These are phyloP conservation scores for Drosophila hydei DNA, from an alignment of 1,140 invertebrate genomes.

Conservation along the genomic window DNA sequence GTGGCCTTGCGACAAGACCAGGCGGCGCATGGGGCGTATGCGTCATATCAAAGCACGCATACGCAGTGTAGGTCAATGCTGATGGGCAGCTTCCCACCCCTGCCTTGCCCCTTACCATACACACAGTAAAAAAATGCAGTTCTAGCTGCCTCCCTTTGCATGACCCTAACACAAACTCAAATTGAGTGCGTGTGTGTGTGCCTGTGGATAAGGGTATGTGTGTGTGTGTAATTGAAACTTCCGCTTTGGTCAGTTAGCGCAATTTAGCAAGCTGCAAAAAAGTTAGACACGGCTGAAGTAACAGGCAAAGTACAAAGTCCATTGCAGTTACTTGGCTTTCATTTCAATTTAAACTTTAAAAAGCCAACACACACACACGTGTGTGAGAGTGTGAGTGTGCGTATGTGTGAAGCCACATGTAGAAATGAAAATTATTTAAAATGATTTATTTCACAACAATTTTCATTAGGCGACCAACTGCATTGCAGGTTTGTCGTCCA, in stretches of 20 bases:
- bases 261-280: conserved; percentile 81
- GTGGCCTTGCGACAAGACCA: conserved; percentile 59
- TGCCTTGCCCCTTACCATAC: no score
- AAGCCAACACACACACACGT: conserved; percentile 30
- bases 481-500: conserved; percentile 59
- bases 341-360: conserved; percentile 79
- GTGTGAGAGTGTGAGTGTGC: conserved; percentile 1
- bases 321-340: conserved; percentile 80
- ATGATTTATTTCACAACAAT: conserved; percentile 82
- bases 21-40: conserved; percentile 66
- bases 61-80: conserved; percentile 77
- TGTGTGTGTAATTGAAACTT: conserved; percentile 79
- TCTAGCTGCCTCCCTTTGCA: conserved; percentile 11
- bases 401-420: conserved; percentile 44
- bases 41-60: conserved; percentile 70
- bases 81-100: conserved; percentile 16
- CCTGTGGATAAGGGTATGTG: conserved; percentile 23
- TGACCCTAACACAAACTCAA: conserved; percentile 26
- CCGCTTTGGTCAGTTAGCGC: conserved; percentile 81
- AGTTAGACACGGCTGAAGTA: conserved; percentile 79
- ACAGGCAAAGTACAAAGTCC: conserved; percentile 79
- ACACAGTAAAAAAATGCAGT: conserved; percentile 19
- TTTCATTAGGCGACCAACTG: conserved; percentile 75
- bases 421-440: conserved; percentile 77
- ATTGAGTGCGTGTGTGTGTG: conserved; percentile 15